Evolutionary conservation across 2,113 vertebrate genomes (phyloP), one percentile per base, ranked within the genome.

Genomic region (Abramis brama): DNA sequence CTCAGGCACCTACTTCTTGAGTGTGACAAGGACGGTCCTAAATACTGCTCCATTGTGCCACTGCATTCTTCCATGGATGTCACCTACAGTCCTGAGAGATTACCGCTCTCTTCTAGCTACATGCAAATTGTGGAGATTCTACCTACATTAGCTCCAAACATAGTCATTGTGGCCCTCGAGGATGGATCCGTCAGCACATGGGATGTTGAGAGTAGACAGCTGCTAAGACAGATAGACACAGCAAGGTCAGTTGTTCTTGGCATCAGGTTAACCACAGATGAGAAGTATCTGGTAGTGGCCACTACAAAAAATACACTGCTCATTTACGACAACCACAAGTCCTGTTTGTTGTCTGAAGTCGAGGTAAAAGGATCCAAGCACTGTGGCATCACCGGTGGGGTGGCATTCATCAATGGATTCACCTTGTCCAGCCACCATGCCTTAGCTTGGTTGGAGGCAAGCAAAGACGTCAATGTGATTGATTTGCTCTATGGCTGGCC

Each of bases 31-130:
- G 98, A 99, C 0, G 98, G 98, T 45, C 98, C 98, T 9, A 99
- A 99, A 86, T 99, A 99, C 86, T 99, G 98, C 91, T 99, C 98
- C 57, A 99, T 99, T 0, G 98, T 99, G 88, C 98, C 98, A 71
- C 89, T 99, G 60, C 98, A 99, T 91, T 99, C 98, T 23, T 98
- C 98, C 78, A 97, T 99, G 98, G 98, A 99, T 13, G 97, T 99
- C 86, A 98, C 96, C 0, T 99, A 99, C 88, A 98, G 96, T 92
- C 98, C 98, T 0, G 97, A 99, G 90, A 96, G 98, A 82, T 94
- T 99, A 79, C 96, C 97, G 0, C 91, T 99, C 50, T 97, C 97
- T 23, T 95, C 97, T 59, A 99, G 96, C 91, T 97, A 96, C 91
- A 95, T 98, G 94, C 98, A 99, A 0, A 97, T 99, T 86, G 98